A percentile compares a stretch with the other conserved stretches of the same genome.
Conservation (phyloP, 2,113 vertebrate genomes). For the Papio anubis region DNA sequence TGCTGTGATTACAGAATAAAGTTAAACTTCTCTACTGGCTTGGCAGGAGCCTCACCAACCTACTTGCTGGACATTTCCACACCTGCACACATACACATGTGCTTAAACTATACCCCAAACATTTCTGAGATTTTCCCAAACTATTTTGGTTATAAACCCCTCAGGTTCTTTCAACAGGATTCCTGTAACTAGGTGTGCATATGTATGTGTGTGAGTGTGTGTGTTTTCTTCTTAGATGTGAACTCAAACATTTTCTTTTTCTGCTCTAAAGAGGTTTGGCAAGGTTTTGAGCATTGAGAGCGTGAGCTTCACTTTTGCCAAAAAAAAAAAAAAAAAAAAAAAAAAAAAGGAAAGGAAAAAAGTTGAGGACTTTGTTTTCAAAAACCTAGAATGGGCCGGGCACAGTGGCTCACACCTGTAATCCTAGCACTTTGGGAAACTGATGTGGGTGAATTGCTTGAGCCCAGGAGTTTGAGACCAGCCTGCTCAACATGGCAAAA, state of each 20-base stretch:
- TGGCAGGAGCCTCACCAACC: neutral
- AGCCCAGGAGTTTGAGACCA: too few relatives aligned
- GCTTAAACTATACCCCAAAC: neutral
- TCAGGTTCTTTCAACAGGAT: neutral
- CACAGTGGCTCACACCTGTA: too few relatives aligned
- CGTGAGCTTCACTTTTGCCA: neutral
- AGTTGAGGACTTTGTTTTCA: neutral
- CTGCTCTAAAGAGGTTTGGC: neutral
- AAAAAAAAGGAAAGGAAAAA: neutral
- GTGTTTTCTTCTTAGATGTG: neutral
- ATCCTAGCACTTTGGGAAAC: too few relatives aligned
- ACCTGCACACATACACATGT: neutral
- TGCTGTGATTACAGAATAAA: neutral
- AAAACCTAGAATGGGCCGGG: neutral
- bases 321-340: neutral
- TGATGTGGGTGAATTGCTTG: too few relatives aligned
- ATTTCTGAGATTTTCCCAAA: neutral
- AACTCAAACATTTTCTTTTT: neutral
- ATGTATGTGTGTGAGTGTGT: neutral
- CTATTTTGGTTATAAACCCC: neutral
- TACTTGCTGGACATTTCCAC: neutral
- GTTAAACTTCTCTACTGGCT: neutral
- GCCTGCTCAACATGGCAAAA: too few relatives aligned
- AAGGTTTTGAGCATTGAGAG: neutral
- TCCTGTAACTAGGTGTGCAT: neutral